Conservation (phyloP, 2,797 vertebrate genomes). For the Momotus momota region DNA sequence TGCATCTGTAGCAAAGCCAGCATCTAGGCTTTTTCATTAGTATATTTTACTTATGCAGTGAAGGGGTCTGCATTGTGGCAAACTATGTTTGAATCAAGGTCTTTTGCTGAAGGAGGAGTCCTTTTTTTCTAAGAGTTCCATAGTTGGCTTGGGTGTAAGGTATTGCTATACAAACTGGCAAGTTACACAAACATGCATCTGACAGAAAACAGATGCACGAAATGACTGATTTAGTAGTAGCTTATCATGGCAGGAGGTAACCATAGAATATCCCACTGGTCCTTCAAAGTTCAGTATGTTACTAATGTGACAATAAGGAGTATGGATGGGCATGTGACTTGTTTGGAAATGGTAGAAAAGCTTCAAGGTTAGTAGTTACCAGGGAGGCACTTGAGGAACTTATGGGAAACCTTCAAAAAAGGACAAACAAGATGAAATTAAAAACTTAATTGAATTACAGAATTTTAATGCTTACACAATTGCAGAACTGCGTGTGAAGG, state of each 20-base stretch:
- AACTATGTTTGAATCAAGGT: not conserved
- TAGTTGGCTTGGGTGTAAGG: not conserved
- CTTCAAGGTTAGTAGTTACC: not conserved
- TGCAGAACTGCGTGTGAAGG: not conserved
- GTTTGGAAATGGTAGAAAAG: not conserved
- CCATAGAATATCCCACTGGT: not conserved
- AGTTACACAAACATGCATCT: not conserved
- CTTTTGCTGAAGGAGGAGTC: not conserved
- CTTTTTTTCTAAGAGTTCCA: not conserved
- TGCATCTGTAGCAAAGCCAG: not conserved
- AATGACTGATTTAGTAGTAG: not conserved
- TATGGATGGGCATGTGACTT: not conserved
- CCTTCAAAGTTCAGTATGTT: not conserved
- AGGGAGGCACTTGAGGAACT: not conserved
- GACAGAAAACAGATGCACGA: not conserved
- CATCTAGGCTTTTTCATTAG: not conserved
- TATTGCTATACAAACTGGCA: not conserved
- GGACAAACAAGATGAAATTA: not conserved
- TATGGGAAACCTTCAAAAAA: not conserved
- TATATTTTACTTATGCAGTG: not conserved
- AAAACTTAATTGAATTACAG: not conserved
- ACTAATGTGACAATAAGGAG: not conserved
- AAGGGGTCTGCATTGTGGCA: not conserved
- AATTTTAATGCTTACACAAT: not conserved
- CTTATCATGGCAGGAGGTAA: not conserved